Percentiles rank a stretch among this genome's conserved stretches.
phyloP scores from a whole-genome alignment of 1,140 invertebrate genomes.

The Stenopsyche tienmushanensis region DNA sequence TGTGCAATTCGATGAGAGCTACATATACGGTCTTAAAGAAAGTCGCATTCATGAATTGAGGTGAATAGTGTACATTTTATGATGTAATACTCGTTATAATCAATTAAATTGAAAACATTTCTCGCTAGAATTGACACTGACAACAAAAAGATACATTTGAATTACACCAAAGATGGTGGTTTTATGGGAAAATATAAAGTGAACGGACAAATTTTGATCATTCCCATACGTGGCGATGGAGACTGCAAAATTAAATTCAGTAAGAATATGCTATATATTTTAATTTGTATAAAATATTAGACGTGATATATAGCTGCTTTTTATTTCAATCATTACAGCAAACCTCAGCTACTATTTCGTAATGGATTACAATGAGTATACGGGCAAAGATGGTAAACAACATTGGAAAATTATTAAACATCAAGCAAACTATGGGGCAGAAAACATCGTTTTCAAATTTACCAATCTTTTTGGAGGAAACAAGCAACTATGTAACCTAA shows the following conservation, averaged over 20 bases:
- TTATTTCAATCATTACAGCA: conserved; percentile 25
- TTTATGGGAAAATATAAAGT: conserved; percentile 44
- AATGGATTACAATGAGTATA: conserved; percentile 42
- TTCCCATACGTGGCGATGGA: conserved; percentile 48
- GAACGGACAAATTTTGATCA: conserved; percentile 45
- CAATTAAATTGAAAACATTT: conserved; percentile 1
- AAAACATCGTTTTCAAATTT: conserved; percentile 58
- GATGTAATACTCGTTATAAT: conserved; percentile 1
- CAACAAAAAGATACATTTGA: conserved; percentile 30
- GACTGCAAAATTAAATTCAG: conserved; percentile 48
- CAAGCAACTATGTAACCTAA: conserved; percentile 56
- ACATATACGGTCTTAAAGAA: conserved; percentile 23
- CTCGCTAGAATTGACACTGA: conserved; percentile 29
- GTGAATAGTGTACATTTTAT: conserved; percentile 18
- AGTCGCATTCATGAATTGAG: conserved; percentile 33
- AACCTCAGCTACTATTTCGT: conserved; percentile 33
- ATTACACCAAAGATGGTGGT: conserved; percentile 37
- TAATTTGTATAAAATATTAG: not conserved
- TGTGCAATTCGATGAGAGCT: conserved; percentile 21
- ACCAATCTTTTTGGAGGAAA: conserved; percentile 69
- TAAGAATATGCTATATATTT: conserved; percentile 39
- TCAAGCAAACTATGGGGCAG: conserved; percentile 57
- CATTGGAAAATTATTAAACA: conserved; percentile 49
- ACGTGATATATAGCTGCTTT: not conserved
- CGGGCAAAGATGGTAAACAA: conserved; percentile 46